Evolutionary conservation across 1,140 invertebrate species (phyloP), one percentile per base, ranked within the genome.

Genomic region (Trichonephila inaurata): DNA sequence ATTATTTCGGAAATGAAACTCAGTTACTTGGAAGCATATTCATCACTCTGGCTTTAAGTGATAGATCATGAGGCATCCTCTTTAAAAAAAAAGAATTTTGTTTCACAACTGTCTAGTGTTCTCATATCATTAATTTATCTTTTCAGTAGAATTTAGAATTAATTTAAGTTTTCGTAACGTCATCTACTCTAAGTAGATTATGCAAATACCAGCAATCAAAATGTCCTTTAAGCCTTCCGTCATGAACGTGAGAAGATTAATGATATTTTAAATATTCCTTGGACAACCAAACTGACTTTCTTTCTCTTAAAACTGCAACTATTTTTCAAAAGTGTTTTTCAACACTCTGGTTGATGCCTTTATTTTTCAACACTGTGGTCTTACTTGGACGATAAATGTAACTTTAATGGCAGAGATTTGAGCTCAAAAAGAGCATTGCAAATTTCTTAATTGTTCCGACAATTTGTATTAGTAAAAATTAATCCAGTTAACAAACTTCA

Each of bases 191-290:
- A 62, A 81, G 28, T 81, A 62, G 69, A 91, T 91, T 91, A 91
- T 91, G 89, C 89, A 91, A 91, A 91, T 91, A 60, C 12, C 58
- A 28, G 69, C 72, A 61, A 91, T 91, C 89, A 91, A 91, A 91
- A 60, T 77, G 66, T 91, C 72, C 44, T 91, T 77, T 89, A 77
- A 89, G 66, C 14, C 58, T 21, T 24, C 40, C n/a, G 40, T 66
- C 33, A 40, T 24, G 51, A 88, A 77, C 16, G 44, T 60, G 66
- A 21, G 72, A 89, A 89, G 88, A 89, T 89, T 69, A 89, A 89
- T 89, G 88, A 60, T 77, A 60, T n/a, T 89, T 89, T 89, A 89
- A 89, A 77, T 77, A 64, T 40, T 88, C 61, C 33, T 64, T 88
- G 19, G 51, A n/a, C 10, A 83, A 58, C 82, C 24, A 21, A 83